A percentile compares a stretch with the other conserved stretches of the same genome.
phyloP scores from a whole-genome alignment of 2,113 vertebrate species.

The Campylomormyrus numenius region DNA sequence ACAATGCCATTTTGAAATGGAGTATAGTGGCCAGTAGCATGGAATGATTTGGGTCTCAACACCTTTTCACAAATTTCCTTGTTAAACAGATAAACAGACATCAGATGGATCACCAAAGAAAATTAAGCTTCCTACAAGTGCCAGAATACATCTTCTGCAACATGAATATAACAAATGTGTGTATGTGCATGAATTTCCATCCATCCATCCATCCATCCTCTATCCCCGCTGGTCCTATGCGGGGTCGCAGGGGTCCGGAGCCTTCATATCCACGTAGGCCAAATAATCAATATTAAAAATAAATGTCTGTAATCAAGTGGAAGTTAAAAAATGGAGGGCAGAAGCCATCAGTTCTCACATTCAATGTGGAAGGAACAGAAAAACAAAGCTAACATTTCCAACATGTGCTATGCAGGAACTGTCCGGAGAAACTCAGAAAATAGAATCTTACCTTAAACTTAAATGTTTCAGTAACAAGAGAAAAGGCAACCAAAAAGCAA shows the following conservation, averaged over 20 bases:
- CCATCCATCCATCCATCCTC: background rate
- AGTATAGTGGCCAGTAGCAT: background rate
- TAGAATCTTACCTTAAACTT: background rate
- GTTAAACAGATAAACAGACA: background rate
- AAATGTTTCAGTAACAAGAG: background rate
- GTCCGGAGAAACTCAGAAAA: background rate
- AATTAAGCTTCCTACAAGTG: background rate
- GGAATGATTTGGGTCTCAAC: background rate
- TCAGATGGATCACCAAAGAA: background rate
- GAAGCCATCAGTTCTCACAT: background rate
- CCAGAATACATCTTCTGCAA: background rate
- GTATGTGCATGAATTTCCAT: background rate
- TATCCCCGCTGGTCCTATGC: background rate
- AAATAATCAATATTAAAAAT: background rate
- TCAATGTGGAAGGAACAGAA: background rate
- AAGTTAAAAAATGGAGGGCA: background rate
- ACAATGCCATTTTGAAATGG: background rate
- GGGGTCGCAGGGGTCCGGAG: background rate
- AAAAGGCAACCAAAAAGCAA: background rate
- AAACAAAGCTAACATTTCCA: background rate
- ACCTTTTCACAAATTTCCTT: background rate
- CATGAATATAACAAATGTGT: background rate
- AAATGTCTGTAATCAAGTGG: background rate
- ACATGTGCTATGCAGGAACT: background rate
- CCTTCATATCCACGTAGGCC: background rate